Evolutionary conservation across 2,113 vertebrate genomes (phyloP), one percentile per base, ranked within the genome.

Genomic region (Pituophis catenifer): DNA sequence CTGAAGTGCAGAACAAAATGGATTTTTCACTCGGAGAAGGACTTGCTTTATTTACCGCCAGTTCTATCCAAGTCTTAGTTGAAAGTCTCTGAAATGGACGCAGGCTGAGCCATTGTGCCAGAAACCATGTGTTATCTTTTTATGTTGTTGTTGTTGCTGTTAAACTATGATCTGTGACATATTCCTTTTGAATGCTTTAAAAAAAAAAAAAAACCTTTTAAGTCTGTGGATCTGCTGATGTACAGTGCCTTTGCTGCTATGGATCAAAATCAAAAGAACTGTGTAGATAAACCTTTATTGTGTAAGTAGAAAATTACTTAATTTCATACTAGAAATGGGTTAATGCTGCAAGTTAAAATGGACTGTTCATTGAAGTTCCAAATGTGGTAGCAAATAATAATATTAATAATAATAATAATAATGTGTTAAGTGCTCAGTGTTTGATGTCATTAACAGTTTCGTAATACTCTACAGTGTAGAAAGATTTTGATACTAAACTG

Each of bases 231-330:
- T 98, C 98, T 98, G 98, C 98, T 98, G 98, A 98, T 98, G 98
- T 98, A 98, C 98, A 98, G 98, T 98, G 98, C 98, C 98, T 98
- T 98, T 98, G 98, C 98, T 98, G 98, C 98, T 98, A 98, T 98
- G 98, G 98, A 98, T 98, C 98, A 98, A 98, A 98, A 98, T 98
- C 97, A 98, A 98, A 97, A 98, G 98, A 98, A 97, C 98, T 91
- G 95, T 98, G 98, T 98, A 98, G 98, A 98, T 98, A 98, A 98
- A 98, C 97, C 97, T 98, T 93, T 98, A 98, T 97, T 97, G 98
- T 98, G 96, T 98, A 98, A 97, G 98, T 98, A 98, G 98, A 98
- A 98, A 97, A 98, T 97, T 94, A 97, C 97, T 98, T 98, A 98
- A 98, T 98, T 98, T 98, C 98, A 96, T 98, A 98, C 97, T 98